Evolutionary conservation across 2,797 vertebrate species (phyloP).

Genomic region (Glyptemys insculpta): DNA sequence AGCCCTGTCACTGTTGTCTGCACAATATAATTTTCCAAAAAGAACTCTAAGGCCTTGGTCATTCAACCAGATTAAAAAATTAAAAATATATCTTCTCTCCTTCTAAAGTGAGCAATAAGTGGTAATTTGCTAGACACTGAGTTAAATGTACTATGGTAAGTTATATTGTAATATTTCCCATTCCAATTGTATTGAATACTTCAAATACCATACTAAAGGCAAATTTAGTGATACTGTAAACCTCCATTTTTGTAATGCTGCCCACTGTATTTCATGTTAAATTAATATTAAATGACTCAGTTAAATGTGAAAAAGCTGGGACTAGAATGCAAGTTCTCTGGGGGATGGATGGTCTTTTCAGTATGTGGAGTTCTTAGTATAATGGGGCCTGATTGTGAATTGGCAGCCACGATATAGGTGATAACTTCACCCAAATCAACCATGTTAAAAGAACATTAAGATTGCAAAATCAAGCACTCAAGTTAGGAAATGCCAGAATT

Average conservation of each 20-base stretch:
- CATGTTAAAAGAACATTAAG: background rate
- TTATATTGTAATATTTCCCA: background rate
- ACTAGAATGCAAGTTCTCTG: background rate
- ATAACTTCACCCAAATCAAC: background rate
- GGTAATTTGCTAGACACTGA: background rate
- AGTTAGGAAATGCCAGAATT: background rate
- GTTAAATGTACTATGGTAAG: background rate
- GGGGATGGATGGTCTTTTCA: background rate
- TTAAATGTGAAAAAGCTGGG: background rate
- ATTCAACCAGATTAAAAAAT: constrained; percentile 6
- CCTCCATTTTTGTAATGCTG: background rate
- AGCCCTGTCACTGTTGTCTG: background rate
- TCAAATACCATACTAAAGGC: background rate
- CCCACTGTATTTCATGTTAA: background rate
- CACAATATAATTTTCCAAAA: constrained; percentile 19
- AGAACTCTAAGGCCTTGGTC: background rate
- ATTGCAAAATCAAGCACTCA: background rate
- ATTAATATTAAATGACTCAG: background rate
- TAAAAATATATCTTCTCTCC: background rate
- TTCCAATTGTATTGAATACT: background rate
- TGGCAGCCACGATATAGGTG: background rate
- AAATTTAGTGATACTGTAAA: background rate
- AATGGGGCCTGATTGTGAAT: background rate
- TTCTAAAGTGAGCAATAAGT: background rate
- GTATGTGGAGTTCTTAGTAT: background rate